Evolutionary conservation across 2,888 invertebrate species (phyloP).

Genomic region (Tenthredo scrophulariae): DNA sequence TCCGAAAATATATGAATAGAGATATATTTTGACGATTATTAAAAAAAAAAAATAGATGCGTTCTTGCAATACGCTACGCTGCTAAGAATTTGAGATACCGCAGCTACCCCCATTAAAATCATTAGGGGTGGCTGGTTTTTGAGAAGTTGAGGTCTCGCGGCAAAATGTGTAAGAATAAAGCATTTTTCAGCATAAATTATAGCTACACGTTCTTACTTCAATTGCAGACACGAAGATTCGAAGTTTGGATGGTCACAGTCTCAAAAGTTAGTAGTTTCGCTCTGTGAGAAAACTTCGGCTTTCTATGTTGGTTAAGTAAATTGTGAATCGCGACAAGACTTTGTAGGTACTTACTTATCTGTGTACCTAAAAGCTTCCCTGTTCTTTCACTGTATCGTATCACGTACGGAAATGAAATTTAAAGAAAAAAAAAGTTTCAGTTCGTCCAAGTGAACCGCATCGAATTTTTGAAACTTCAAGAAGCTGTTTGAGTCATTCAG

Average conservation of each 20-base stretch:
- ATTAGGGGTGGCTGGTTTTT: not conserved
- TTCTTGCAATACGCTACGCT: not conserved
- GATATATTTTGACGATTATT: not conserved
- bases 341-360: not conserved
- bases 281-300: not conserved
- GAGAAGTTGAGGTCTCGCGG: not conserved
- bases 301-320: not conserved
- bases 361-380: constrained; percentile 10
- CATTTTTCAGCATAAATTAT: not conserved
- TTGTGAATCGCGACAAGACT: constrained; percentile 36
- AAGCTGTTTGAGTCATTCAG: constrained; percentile 4
- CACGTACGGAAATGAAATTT: not conserved
- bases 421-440: not conserved
- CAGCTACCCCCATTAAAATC: not conserved
- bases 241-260: constrained; percentile 5
- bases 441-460: not conserved
- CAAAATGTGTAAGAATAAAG: not conserved
- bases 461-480: not conserved
- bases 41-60: not conserved
- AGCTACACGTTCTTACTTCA: not conserved
- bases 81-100: not conserved
- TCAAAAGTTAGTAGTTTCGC: constrained; percentile 16
- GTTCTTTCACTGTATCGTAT: not conserved
- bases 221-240: not conserved
- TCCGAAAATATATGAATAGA: not conserved